Percentiles rank a stretch among this genome's conserved stretches.
Evolutionary conservation across 1,140 invertebrate species (phyloP).

Genomic region (Trichonephila clavipes): DNA sequence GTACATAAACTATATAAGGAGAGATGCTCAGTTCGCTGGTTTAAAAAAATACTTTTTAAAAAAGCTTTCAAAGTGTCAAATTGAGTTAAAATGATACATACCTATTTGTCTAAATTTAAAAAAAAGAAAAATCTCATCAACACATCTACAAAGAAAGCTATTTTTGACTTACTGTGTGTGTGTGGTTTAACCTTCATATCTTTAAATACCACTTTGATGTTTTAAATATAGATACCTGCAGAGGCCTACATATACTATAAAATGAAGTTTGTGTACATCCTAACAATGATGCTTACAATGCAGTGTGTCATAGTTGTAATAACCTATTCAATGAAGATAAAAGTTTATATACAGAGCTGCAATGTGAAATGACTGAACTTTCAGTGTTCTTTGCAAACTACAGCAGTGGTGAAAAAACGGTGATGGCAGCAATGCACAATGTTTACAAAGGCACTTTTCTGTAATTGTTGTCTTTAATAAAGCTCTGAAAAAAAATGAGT

Average conservation of each 20-base stretch:
- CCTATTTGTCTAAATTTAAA: slow-evolving; percentile 44
- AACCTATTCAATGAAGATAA: slow-evolving; percentile 37
- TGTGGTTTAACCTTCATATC: slow-evolving; percentile 73
- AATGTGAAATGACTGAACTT: slow-evolving; percentile 64
- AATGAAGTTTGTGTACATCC: slow-evolving; percentile 52
- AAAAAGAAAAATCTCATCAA: slow-evolving; percentile 29
- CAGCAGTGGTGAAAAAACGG: slow-evolving; percentile 66
- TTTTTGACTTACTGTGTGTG: slow-evolving; percentile 64
- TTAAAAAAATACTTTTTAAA: slow-evolving; percentile 51
- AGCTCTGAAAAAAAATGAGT: slow-evolving; percentile 68
- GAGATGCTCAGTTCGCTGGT: slow-evolving; percentile 55
- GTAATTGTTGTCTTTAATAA: slow-evolving; percentile 77
- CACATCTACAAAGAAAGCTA: slow-evolving; percentile 58
- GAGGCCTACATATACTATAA: slow-evolving; percentile 64
- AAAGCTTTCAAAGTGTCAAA: slow-evolving; percentile 63
- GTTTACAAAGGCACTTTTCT: slow-evolving; percentile 76
- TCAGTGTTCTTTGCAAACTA: slow-evolving; percentile 58
- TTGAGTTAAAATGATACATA: slow-evolving; percentile 39
- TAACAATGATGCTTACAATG: slow-evolving; percentile 47
- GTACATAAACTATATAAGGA: slow-evolving; percentile 51
- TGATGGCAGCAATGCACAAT: slow-evolving; percentile 76
- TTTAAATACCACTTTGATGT: slow-evolving; percentile 66
- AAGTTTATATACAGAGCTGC: slow-evolving; percentile 54
- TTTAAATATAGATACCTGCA: slow-evolving; percentile 52
- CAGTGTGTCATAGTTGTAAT: slow-evolving; percentile 64